Evolutionary conservation across 2,888 invertebrate species (phyloP).

Genomic region (Geophilus truncorum): DNA sequence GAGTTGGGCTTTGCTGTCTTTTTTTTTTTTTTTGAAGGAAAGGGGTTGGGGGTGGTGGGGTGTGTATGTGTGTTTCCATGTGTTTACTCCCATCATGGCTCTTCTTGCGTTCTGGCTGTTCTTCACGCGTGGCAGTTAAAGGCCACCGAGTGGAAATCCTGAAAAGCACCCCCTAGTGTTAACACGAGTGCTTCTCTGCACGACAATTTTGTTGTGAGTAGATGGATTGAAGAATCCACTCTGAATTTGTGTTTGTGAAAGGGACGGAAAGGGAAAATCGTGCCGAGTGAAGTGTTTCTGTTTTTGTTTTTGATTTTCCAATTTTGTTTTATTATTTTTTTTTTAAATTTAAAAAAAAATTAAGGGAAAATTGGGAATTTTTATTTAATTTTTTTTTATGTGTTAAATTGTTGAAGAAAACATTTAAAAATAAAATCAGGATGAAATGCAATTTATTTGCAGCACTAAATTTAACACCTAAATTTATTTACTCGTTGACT

Average conservation of each 20-base stretch:
- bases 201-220: constrained; percentile 7
- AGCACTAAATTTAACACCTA: background rate
- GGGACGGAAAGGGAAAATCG: background rate
- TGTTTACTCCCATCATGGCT: background rate
- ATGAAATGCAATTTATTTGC: background rate
- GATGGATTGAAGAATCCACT: constrained; percentile 15
- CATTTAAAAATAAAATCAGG: too few relatives aligned
- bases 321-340: too few relatives aligned
- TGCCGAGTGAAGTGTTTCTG: too few relatives aligned
- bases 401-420: too few relatives aligned
- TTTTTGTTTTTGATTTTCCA: too few relatives aligned
- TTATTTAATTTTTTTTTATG: too few relatives aligned
- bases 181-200: constrained; percentile 16
- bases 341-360: too few relatives aligned
- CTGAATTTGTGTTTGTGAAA: background rate
- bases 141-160: constrained; percentile 15
- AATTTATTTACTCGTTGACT: background rate
- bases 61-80: background rate
- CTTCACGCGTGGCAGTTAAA: constrained; percentile 5
- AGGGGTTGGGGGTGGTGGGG: too few relatives aligned
- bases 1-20: background rate
- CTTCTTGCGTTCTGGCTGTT: background rate
- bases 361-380: too few relatives aligned
- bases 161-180: constrained; percentile 10
- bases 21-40: background rate